Evolutionary conservation across 2,888 invertebrate genomes (phyloP), one percentile per base, ranked within the genome.

Genomic region (Spisula subtruncata): DNA sequence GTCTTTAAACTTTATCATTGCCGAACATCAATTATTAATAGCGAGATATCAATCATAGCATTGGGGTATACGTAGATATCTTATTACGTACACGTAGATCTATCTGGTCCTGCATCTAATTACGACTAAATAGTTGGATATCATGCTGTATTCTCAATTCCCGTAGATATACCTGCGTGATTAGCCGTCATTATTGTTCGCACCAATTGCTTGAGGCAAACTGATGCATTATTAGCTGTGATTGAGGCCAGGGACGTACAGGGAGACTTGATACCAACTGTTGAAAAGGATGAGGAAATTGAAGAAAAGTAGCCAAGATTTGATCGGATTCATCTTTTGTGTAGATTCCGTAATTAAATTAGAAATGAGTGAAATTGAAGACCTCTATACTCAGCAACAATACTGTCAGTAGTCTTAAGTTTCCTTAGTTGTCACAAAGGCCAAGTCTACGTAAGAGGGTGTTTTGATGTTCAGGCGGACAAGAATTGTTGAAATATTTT

Each of bases 81-180:
- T 32, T 48, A 84, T 87, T 89, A 89, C 89, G 81, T 89, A 87
- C 82, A 89, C 84, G 25, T n/a, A 35, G 83, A 56, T 81, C 54
- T 87, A 90, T 90, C 90, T 75, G 20, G 29, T 10, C 14, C 51
- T 85, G 83, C 90, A 90, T 90, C 90, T 90, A 90, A 90, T 90
- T 90, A 88, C 87, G 84, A 88, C 90, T 90, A 87, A 90, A 90
- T 90, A 87, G 90, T 85, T 51, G 8, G 85, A 81, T 85, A 87
- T 87, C 81, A 87, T 84, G 81, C 66, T 41, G 41, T 35, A 89
- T 79, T 46, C 75, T 79, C 83, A 20, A 83, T 75, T 84, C 75
- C 60, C 29, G 51, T 60, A 83, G 86, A 82, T 86, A 60, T 87
- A 85, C 84, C 85, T 85, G 83, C 89, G 87, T 89, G 89, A 89